These are phyloP conservation scores for Dorcus hopei DNA, from an alignment of 2,888 invertebrate genomes.

Conservation along the genomic window DNA sequence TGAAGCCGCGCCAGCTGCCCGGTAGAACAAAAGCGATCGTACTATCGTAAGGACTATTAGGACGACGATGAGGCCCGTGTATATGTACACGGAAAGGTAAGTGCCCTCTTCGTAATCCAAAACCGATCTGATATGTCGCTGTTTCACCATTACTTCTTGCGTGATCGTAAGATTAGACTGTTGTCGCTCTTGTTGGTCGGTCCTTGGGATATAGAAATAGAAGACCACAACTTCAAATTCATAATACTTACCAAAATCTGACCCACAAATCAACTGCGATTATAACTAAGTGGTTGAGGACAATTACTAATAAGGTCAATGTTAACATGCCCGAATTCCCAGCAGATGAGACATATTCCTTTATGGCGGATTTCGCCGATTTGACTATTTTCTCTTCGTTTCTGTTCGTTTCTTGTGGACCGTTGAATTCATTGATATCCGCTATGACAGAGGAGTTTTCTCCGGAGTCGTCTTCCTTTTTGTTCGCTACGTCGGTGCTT, in stretches of 20 bases:
- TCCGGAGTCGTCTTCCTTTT: neutral
- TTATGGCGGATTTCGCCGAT: slow-evolving; percentile 27
- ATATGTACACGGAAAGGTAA: slow-evolving; percentile 43
- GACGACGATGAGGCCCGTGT: slow-evolving; percentile 39
- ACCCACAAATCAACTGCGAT: slow-evolving; percentile 41
- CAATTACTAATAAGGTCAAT: slow-evolving; percentile 24
- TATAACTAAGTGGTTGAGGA: slow-evolving; percentile 35
- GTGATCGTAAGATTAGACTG: neutral
- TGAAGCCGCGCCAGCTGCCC: slow-evolving; percentile 72
- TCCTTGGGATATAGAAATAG: slow-evolving; percentile 30
- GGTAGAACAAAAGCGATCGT: slow-evolving; percentile 68
- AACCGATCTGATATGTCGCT: neutral
- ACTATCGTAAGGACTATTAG: slow-evolving; percentile 51
- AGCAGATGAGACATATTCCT: slow-evolving; percentile 37
- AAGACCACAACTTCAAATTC: neutral
- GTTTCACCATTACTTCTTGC: neutral
- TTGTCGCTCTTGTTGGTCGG: slow-evolving; percentile 34
- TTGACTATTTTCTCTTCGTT: slow-evolving; percentile 25
- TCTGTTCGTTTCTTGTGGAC: slow-evolving; percentile 38
- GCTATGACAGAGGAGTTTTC: neutral
- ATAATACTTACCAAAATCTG: slow-evolving; percentile 35
- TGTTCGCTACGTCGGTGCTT: slow-evolving; percentile 23
- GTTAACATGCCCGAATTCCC: slow-evolving; percentile 29
- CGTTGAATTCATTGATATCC: neutral
- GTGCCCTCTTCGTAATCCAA: slow-evolving; percentile 5